phyloP scores from a whole-genome alignment of 1,140 invertebrate species.

The Tetragonula clypearis region DNA sequence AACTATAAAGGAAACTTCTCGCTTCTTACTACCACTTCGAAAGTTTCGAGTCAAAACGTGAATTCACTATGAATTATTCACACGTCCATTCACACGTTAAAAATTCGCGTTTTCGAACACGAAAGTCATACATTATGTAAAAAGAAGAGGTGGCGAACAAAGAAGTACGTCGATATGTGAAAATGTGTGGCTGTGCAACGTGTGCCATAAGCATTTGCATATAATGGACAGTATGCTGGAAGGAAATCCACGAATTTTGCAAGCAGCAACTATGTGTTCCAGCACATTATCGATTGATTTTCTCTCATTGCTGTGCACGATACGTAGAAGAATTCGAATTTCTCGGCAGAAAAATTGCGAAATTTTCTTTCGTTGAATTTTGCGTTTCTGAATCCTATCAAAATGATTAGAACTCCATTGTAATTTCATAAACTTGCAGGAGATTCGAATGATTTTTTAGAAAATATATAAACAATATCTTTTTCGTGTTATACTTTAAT shows the following conservation, averaged over 20 bases:
- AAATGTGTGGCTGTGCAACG: background rate
- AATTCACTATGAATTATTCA: background rate
- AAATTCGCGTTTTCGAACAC: background rate
- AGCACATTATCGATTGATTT: background rate
- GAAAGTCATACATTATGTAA: constrained; percentile 18
- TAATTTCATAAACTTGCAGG: no score
- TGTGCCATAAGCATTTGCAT: background rate
- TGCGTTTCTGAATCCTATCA: no score
- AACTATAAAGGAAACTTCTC: background rate
- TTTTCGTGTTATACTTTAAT: no score
- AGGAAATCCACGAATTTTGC: constrained; percentile 8
- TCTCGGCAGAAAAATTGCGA: background rate
- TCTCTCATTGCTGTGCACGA: background rate
- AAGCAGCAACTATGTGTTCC: background rate
- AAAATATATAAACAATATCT: no score
- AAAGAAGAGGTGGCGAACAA: constrained; percentile 9
- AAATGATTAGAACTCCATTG: no score
- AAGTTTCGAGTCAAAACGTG: background rate
- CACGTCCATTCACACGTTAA: background rate
- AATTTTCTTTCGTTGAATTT: background rate
- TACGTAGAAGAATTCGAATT: background rate
- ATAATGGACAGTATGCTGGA: background rate
- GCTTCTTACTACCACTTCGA: no score
- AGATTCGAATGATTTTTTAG: no score
- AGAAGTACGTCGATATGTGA: background rate